These are phyloP conservation scores for Whitmania pigra DNA, from an alignment of 1,140 invertebrate genomes.

Conservation along the genomic window DNA sequence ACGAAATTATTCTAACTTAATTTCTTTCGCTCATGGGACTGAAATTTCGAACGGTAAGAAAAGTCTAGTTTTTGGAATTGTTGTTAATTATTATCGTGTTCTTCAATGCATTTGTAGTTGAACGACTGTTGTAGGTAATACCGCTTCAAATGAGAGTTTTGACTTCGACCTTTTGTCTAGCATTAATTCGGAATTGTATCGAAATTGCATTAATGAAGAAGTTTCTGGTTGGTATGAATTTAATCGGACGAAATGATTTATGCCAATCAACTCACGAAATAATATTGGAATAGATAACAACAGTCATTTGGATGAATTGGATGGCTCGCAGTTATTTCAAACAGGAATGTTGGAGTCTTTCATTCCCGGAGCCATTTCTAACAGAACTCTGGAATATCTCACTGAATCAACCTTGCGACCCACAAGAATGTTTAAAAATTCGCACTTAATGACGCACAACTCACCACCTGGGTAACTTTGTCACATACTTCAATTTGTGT, in stretches of 20 bases:
- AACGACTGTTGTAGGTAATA: too few species aligned
- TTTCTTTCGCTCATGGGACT: too few species aligned
- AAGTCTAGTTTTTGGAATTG: too few species aligned
- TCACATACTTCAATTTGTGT: background rate
- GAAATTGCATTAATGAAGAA: background rate
- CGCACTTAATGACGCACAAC: background rate
- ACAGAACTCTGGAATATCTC: conserved; percentile 22
- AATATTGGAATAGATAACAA: background rate
- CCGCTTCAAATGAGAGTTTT: too few species aligned
- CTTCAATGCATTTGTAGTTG: too few species aligned
- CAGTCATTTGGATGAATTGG: background rate
- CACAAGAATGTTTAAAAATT: background rate
- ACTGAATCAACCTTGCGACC: conserved; percentile 18
- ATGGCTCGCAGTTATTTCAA: background rate
- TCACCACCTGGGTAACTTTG: background rate
- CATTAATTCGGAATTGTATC: background rate
- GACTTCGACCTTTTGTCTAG: background rate
- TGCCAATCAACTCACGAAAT: background rate
- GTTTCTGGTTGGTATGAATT: background rate
- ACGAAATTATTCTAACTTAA: too few species aligned
- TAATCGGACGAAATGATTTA: background rate
- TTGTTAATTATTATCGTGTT: too few species aligned
- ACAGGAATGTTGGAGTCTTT: conserved; percentile 2
- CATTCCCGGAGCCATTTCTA: conserved; percentile 24
- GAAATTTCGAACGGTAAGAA: too few species aligned